These are phyloP conservation scores for Dryomyza anilis DNA, from an alignment of 2,888 invertebrate species.

Conservation along the genomic window DNA sequence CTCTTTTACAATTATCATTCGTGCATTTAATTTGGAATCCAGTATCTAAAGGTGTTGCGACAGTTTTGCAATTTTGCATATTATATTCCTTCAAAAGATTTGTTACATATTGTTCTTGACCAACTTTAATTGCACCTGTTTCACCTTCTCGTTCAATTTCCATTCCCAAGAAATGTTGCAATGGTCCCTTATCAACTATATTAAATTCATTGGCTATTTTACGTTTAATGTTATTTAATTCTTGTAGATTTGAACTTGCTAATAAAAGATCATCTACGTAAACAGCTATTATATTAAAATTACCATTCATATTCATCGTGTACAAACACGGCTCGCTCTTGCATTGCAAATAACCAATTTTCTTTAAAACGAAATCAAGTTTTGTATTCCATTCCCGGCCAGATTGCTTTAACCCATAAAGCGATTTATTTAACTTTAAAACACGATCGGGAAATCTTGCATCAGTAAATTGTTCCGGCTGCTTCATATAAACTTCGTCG, in stretches of 20 bases:
- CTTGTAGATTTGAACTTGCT: slow-evolving; percentile 10
- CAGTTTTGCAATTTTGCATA: slow-evolving; percentile 22
- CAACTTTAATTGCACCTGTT: slow-evolving; percentile 1
- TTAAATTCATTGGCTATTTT: slow-evolving; percentile 8
- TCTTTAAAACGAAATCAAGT: slow-evolving; percentile 2
- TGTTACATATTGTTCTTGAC: slow-evolving; percentile 3
- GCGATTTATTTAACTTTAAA: slow-evolving; percentile 29
- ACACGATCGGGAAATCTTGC: neutral
- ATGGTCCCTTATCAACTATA: slow-evolving; percentile 23
- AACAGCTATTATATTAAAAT: slow-evolving; percentile 18
- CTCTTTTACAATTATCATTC: slow-evolving; percentile 11
- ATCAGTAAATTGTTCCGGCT: slow-evolving; percentile 25
- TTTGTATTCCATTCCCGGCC: slow-evolving; percentile 17
- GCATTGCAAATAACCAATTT: slow-evolving; percentile 18
- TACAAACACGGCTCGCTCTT: slow-evolving; percentile 22
- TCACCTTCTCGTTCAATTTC: slow-evolving; percentile 20
- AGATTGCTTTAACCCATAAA: slow-evolving; percentile 21
- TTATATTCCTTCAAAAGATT: slow-evolving; percentile 21
- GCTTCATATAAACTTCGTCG: slow-evolving; percentile 19
- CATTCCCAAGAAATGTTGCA: slow-evolving; percentile 27
- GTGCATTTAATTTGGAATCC: slow-evolving; percentile 24
- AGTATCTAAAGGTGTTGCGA: slow-evolving; percentile 27
- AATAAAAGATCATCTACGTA: slow-evolving; percentile 29
- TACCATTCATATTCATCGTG: neutral
- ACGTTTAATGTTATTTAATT: neutral